These are phyloP conservation scores for Grammomys dolichurus DNA, from an alignment of 2,113 vertebrate genomes.

Conservation along the genomic window DNA sequence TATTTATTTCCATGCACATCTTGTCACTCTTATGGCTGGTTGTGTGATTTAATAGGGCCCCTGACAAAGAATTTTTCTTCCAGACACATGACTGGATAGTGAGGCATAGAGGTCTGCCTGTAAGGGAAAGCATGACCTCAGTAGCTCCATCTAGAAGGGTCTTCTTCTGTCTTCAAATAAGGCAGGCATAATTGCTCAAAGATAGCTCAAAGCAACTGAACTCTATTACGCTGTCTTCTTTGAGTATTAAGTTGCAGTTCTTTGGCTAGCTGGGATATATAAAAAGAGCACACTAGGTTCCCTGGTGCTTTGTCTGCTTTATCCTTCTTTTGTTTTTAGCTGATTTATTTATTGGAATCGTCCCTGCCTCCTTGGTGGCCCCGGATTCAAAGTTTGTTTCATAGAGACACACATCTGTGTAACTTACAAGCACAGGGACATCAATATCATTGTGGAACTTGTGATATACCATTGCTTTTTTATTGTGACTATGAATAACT, in stretches of 20 bases:
- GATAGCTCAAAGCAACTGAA: neutral
- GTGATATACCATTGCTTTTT: neutral
- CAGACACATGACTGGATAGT: neutral
- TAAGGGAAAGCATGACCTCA: neutral
- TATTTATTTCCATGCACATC: neutral
- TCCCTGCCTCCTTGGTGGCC: neutral
- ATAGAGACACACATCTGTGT: neutral
- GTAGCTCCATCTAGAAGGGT: neutral
- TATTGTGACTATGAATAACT: slow-evolving; percentile 57
- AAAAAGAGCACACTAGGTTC: neutral
- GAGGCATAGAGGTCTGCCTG: neutral
- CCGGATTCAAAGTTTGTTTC: neutral
- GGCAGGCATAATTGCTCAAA: neutral
- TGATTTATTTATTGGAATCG: neutral
- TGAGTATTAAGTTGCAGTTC: neutral
- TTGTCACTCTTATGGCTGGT: neutral
- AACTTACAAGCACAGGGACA: neutral
- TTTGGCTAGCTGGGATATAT: neutral
- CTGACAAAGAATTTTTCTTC: neutral
- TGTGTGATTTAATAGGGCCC: neutral
- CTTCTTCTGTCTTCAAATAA: neutral
- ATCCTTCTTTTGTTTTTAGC: neutral
- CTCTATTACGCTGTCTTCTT: neutral
- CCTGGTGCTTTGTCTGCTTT: neutral
- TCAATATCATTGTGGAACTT: neutral